A percentile compares a stretch with the other conserved stretches of the same genome.
phyloP scores from a whole-genome alignment of 2,888 invertebrate species.

The Coelinius sp. region DNA sequence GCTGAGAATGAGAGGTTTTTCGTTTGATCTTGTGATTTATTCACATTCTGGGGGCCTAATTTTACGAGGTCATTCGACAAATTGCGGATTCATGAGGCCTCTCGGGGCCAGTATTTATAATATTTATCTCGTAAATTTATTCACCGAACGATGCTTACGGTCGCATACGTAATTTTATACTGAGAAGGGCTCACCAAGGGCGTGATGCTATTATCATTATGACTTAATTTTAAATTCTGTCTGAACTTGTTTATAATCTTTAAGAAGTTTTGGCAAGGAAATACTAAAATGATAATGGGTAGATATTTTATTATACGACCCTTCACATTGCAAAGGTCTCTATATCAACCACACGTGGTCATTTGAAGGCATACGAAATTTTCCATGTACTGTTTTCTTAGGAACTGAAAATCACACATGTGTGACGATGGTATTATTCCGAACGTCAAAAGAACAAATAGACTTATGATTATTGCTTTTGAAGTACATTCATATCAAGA shows the following conservation, averaged over 20 bases:
- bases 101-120: slow-evolving; percentile 27
- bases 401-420: background rate
- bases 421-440: background rate
- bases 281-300: too few species aligned
- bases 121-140: slow-evolving; percentile 46
- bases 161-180: slow-evolving; percentile 1
- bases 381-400: background rate
- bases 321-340: too few species aligned
- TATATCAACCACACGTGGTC: background rate
- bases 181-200: background rate
- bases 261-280: background rate
- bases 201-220: slow-evolving; percentile 7
- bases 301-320: too few species aligned
- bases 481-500: too few species aligned
- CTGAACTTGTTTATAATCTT: background rate
- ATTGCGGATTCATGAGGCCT: slow-evolving; percentile 2
- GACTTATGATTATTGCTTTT: background rate
- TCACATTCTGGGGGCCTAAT: slow-evolving; percentile 30
- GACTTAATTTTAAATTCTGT: slow-evolving; percentile 1
- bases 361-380: background rate
- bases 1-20: slow-evolving; percentile 16
- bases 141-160: background rate
- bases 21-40: slow-evolving; percentile 46
- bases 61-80: slow-evolving; percentile 31
- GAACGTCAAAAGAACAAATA: background rate